Evolutionary conservation across 2,113 vertebrate species (phyloP).

Genomic region (Tetraodon nigroviridis): DNA sequence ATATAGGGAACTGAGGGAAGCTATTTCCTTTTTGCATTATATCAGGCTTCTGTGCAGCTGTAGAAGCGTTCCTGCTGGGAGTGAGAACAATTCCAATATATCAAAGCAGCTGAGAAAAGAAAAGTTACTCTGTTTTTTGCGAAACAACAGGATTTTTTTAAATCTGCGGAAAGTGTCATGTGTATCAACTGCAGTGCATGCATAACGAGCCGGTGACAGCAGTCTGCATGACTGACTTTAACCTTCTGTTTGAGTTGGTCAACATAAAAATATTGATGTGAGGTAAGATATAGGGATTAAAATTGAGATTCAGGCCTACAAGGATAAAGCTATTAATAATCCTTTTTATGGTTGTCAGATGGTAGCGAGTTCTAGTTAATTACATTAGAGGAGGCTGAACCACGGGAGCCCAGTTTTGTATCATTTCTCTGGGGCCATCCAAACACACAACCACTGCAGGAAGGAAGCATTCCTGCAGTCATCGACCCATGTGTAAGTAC

Average conservation of each 20-base stretch:
- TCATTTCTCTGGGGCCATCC: background rate
- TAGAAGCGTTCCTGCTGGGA: no score
- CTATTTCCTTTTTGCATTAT: no score
- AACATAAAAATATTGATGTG: background rate
- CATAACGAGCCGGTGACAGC: background rate
- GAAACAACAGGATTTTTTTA: background rate
- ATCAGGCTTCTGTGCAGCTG: no score
- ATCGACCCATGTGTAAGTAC: background rate
- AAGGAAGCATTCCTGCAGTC: background rate
- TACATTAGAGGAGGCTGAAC: background rate
- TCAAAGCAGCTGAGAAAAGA: no score
- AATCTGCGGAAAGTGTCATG: background rate
- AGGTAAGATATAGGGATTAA: background rate
- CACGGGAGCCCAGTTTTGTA: background rate
- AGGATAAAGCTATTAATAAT: background rate
- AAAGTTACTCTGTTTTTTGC: background rate
- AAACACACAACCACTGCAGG: background rate
- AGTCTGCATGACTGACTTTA: background rate
- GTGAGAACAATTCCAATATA: no score
- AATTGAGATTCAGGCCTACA: background rate
- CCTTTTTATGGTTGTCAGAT: background rate
- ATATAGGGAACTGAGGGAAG: background rate
- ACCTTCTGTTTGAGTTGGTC: no score
- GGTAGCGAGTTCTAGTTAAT: background rate
- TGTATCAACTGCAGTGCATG: background rate